A percentile compares a stretch with the other conserved stretches of the same genome.
phyloP scores from a whole-genome alignment of 2,888 invertebrate species.

The Ormyrus nitidulus region DNA sequence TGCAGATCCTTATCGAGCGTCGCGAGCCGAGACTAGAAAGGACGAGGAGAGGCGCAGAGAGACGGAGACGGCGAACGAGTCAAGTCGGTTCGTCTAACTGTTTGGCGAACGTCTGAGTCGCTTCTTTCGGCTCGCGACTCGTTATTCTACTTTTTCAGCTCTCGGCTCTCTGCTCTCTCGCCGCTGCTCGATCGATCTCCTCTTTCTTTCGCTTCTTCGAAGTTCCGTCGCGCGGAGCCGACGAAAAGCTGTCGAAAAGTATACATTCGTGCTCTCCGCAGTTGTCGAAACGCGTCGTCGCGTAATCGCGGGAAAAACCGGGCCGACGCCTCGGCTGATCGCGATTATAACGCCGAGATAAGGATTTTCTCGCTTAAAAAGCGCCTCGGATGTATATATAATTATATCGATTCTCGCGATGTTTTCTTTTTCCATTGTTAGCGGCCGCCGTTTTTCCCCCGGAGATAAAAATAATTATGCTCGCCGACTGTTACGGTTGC shows the following conservation, averaged over 20 bases:
- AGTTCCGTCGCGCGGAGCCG: neutral
- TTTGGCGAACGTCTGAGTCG: neutral
- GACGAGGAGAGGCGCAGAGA: neutral
- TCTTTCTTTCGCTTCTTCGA: neutral
- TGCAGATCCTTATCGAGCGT: neutral
- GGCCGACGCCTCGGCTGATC: no score
- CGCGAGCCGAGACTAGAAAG: neutral
- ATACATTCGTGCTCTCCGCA: no score
- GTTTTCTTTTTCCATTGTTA: no score
- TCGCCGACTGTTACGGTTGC: no score
- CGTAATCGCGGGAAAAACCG: no score
- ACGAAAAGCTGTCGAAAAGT: neutral
- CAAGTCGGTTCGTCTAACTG: conserved; percentile 29
- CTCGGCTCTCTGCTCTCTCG: neutral
- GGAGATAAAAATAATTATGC: no score
- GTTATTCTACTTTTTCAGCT: conserved; percentile 31
- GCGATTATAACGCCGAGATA: no score
- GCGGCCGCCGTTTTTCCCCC: no score
- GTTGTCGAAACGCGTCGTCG: no score
- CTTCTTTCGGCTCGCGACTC: neutral
- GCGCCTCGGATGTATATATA: no score
- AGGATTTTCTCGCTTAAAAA: no score
- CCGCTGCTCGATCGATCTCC: neutral
- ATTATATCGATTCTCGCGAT: no score
- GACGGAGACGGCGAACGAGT: conserved; percentile 5